Base-by-base conservation (phyloP, 1,140 invertebrate genomes). In the Drosophila murphyi region DNA sequence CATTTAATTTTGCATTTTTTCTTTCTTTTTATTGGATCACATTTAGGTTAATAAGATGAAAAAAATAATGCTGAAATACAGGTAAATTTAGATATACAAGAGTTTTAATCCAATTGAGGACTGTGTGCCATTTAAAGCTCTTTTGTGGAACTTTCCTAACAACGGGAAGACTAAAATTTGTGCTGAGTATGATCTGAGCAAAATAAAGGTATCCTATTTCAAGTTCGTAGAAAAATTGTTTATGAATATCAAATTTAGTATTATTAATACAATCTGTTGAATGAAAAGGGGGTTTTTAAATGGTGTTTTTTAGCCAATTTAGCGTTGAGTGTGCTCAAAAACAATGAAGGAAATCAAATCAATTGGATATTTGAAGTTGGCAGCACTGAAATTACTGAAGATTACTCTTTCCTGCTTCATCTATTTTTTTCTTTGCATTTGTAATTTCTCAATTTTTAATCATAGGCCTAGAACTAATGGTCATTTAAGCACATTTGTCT, bases 11-110 rank as follows among this genome's bases (percentile, higher is more conserved):
- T 20, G 20, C 20, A 20, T 20, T 0, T 20, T 20, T 20, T 76
- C 60, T 52, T 52, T 55, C 45, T 41, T 75, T 4, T 54, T 68
- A 47, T 55, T 59, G 85, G 83, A 83, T 87, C 76, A 88, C 83
- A 87, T 67, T 82, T 77, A 64, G 69, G 68, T 76, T 76, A 76
- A 68, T 54, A 5, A 87, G 87, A 70, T 62, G n/a, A 85, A 74
- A 85, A 85, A 39, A 64, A 51, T 67, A 85, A 59, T 60, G 41
- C 20, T 29, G 56, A 59, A 29, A 65, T 48, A 39, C 10, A n/a
- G n/a, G 12, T 32, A 55, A 48, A 41, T 60, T 10, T 60, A 32
- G 29, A 47, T 34, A 5, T 7, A 5, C 5, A 20, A 20, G 20
- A 20, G 20, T 4, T 57, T 65, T 7, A 31, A 5, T 57, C 64